A percentile compares a stretch with the other conserved stretches of the same genome.
These are phyloP conservation scores for Noctilio leporinus DNA, from an alignment of 2,113 vertebrate genomes.

Conservation along the genomic window DNA sequence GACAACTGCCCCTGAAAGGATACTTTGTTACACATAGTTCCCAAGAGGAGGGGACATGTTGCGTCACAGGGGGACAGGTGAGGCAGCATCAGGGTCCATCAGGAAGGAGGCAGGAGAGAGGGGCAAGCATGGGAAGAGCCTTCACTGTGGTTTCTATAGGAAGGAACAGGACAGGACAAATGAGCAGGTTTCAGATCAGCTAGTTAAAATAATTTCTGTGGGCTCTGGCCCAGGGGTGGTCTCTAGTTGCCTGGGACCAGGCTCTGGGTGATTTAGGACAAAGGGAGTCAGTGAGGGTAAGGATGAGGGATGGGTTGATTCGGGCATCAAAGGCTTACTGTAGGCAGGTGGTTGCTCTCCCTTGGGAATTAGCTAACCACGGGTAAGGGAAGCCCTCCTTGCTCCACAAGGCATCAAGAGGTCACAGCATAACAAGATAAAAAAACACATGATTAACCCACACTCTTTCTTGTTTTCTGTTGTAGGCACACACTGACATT, in stretches of 20 bases:
- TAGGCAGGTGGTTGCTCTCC: background rate
- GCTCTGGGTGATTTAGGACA: background rate
- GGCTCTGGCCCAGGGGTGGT: background rate
- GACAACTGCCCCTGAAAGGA: background rate
- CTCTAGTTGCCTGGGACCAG: background rate
- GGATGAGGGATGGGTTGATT: background rate
- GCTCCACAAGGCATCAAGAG: background rate
- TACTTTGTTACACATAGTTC: background rate
- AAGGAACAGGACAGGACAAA: background rate
- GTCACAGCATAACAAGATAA: background rate
- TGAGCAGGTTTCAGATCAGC: background rate
- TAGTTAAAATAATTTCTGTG: background rate
- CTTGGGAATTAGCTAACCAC: background rate
- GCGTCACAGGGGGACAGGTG: too few relatives aligned
- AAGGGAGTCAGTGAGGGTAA: background rate
- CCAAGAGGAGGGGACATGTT: fast-evolving
- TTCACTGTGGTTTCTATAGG: background rate
- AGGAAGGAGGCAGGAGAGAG: background rate
- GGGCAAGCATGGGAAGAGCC: background rate
- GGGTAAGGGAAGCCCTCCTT: background rate
- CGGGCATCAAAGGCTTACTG: background rate
- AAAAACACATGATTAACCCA: background rate
- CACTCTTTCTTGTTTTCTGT: background rate
- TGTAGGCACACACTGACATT: background rate
- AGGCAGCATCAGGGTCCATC: background rate